Base-by-base conservation (phyloP, 2,797 vertebrate species). In the Leucoraja ocellata region DNA sequence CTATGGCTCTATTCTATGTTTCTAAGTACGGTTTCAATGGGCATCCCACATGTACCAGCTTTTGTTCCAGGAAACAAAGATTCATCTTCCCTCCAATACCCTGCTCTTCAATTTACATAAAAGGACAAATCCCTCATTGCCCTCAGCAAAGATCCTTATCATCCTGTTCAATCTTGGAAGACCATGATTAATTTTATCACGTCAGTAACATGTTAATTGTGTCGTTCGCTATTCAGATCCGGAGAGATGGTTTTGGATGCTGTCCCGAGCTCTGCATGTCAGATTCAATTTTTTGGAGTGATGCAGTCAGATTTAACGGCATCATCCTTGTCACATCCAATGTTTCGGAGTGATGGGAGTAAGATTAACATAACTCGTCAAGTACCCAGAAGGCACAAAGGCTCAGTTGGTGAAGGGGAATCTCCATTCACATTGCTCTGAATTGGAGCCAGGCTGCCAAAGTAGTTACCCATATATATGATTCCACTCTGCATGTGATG, bases 281-380 rank as follows among this genome's bases (percentile, higher is more conserved):
- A 68, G n/a, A 68, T 88, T 88, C 28, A 65, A 65, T 88, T 32
- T 88, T 65, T 88, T 68, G 23, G 83, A 86, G 54, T 63, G 83
- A 86, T 86, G 54, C 13, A 28, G 0, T 84, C 32, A 65, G 13
- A 86, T 86, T 32, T n/a, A 86, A 32, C 5, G 8, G 28, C 61
- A 32, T 11, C n/a, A 18, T 61, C 83, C 61, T 86, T 86, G 83
- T 86, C 83, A 65, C 1, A 63, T 65, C 14, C 58, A 65, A 65
- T 86, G 83, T 86, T 86, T 86, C 32, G 58, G 83, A 63, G 83
- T 86, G 58, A 86, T 65, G 61, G 83, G 83, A 86, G 14, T 68
- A 88, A 68, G n/a, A 8, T 18, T 88, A 9, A 18, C 32, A 88
- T 54, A 2, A 28, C 65, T 9, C 8, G 6, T 32, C 54, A 5